Evolutionary conservation across 2,113 vertebrate genomes (phyloP).

Genomic region (Corydoras sp.): DNA sequence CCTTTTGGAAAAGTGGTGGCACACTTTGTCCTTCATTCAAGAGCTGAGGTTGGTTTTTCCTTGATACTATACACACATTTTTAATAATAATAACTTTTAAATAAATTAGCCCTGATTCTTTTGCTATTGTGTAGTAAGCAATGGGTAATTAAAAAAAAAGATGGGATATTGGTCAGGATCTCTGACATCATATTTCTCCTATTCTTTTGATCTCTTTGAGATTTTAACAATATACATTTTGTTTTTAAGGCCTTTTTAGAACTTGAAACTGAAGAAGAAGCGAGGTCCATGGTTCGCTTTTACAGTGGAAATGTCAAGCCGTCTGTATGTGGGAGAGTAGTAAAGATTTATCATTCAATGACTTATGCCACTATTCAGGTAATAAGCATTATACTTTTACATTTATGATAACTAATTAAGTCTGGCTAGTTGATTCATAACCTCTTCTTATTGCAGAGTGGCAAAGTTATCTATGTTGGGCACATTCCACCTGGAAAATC

Average conservation of each 20-base stretch:
- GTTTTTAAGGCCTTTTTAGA: conserved; percentile 82
- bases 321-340: conserved; percentile 74
- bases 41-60: conserved; percentile 55
- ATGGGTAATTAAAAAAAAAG: too few species aligned
- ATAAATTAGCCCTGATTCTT: too few species aligned
- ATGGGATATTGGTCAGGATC: too few species aligned
- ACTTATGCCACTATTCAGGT: conserved; percentile 93
- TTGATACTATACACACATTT: neutral
- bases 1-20: conserved; percentile 68
- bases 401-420: too few species aligned
- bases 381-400: conserved; percentile 22
- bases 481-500: conserved; percentile 80
- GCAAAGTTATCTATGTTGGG: conserved; percentile 84
- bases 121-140: too few species aligned
- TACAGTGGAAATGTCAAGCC: conserved; percentile 80
- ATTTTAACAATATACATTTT: neutral
- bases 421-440: too few species aligned
- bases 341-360: conserved; percentile 83
- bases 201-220: too few species aligned
- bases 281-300: conserved; percentile 81
- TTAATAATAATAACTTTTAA: neutral
- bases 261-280: conserved; percentile 80
- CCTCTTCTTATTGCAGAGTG: conserved; percentile 49
- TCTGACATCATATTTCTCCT: too few species aligned
- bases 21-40: conserved; percentile 64